Conservation (phyloP, 2,113 vertebrate species). For the Heterochromis multidens region DNA sequence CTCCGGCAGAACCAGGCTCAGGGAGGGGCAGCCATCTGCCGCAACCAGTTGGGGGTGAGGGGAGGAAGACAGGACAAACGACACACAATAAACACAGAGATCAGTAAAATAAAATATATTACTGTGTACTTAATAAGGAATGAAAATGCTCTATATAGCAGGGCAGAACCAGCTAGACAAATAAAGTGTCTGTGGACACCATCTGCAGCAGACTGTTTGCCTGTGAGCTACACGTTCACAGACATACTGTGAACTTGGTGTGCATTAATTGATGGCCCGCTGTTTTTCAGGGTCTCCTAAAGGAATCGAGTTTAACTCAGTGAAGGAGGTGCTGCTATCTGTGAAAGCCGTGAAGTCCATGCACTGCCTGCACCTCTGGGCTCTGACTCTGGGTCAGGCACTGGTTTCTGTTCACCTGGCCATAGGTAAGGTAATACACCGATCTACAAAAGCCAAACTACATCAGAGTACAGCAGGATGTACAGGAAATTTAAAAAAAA, state of each 20-base stretch:
- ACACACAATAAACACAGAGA: too few relatives aligned
- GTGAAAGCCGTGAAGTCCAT: slow-evolving; percentile 82
- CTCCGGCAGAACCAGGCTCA: too few relatives aligned
- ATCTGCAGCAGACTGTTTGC: background rate
- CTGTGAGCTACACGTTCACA: background rate
- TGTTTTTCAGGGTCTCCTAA: slow-evolving; percentile 80
- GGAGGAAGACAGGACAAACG: too few relatives aligned
- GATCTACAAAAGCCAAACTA: background rate
- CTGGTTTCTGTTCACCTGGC: slow-evolving; percentile 86
- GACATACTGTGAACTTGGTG: background rate
- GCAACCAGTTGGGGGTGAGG: too few relatives aligned
- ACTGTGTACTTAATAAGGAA: background rate
- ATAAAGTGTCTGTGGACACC: background rate
- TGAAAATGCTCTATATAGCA: background rate
- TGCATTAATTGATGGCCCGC: background rate
- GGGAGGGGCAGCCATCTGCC: too few relatives aligned
- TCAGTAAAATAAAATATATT: background rate
- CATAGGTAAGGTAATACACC: slow-evolving; percentile 38
- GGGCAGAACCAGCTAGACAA: background rate
- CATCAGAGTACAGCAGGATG: background rate
- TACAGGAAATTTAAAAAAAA: background rate
- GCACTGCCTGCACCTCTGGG: slow-evolving; percentile 91
- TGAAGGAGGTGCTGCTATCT: slow-evolving; percentile 86
- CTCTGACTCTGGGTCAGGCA: slow-evolving; percentile 82
- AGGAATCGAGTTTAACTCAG: slow-evolving; percentile 79